Evolutionary conservation across 2,113 vertebrate species (phyloP), one percentile per base, ranked within the genome.

Genomic region (Cyanistes caeruleus): DNA sequence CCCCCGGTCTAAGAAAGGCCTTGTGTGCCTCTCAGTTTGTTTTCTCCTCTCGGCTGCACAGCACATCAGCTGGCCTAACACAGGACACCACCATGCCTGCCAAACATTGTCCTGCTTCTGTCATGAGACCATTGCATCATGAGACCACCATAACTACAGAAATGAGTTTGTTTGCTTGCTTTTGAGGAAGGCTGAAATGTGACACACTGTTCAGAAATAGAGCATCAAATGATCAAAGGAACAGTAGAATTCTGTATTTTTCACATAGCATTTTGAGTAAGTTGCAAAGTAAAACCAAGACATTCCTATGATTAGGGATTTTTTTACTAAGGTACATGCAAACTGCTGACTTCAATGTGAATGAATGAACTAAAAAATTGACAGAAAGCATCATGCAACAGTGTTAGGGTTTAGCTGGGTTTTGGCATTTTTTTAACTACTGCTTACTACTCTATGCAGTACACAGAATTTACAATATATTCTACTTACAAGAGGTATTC

Each of bases 101-200:
- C 94, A 97, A 96, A 93, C 86, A 95, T 84, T 95, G 94, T 92
- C 83, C 93, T 31, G 64, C 33, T 43, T 39, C 69, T 56, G 78
- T 92, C 95, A 96, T 86, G 75, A 96, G 96, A 96, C 96, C 62
- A n/a, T 43, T 3, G 15, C 37, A 91, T 97, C 96, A 95, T 91
- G 92, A 95, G 95, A 95, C 95, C 73, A 74, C 74, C 94, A 81
- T 16, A 93, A 55, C 90, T 70, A 95, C 2, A 93, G 92, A 92
- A 93, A 88, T 39, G 7, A 77, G 88, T 68, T 74, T 96, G 94
- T 93, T 92, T 88, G 83, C 82, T 85, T 83, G 88, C 52, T 94
- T 77, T 68, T 77, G 80, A 93, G 39, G 49, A 16, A 78, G 72
- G 28, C 92, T 60, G 60, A 92, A 88, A 90, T 88, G 60, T 33